Conservation (phyloP, 2,113 vertebrate species). For the Burhinus bistriatus region DNA sequence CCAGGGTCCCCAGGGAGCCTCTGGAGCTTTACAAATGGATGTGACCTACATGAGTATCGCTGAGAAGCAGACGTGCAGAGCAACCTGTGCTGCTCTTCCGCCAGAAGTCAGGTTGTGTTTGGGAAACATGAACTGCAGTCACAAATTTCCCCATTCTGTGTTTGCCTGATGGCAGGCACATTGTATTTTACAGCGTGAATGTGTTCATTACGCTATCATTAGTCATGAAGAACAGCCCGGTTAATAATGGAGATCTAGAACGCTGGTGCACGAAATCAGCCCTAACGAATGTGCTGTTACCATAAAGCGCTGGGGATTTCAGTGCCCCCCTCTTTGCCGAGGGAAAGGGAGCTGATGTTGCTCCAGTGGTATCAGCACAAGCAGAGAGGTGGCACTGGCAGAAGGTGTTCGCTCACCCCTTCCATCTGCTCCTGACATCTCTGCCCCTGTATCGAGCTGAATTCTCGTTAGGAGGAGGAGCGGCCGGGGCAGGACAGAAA, state of each 20-base stretch:
- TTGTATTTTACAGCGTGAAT: background rate
- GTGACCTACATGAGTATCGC: background rate
- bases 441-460: background rate
- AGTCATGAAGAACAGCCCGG: background rate
- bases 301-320: background rate
- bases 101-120: background rate
- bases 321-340: rapidly evolving
- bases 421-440: background rate
- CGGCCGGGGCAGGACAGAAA: no score
- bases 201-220: background rate
- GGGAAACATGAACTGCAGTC: background rate
- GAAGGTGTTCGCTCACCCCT: rapidly evolving
- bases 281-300: rapidly evolving
- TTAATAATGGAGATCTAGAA: background rate
- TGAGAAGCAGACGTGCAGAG: background rate
- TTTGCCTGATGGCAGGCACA: background rate
- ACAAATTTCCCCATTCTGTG: background rate
- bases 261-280: background rate
- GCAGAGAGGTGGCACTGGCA: background rate
- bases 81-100: background rate
- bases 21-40: background rate
- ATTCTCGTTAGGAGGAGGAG: background rate
- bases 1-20: background rate
- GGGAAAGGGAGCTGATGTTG: background rate
- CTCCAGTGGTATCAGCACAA: background rate